Conservation (phyloP, 2,113 vertebrate species). For the Boulengeromyrus knoepffleri region DNA sequence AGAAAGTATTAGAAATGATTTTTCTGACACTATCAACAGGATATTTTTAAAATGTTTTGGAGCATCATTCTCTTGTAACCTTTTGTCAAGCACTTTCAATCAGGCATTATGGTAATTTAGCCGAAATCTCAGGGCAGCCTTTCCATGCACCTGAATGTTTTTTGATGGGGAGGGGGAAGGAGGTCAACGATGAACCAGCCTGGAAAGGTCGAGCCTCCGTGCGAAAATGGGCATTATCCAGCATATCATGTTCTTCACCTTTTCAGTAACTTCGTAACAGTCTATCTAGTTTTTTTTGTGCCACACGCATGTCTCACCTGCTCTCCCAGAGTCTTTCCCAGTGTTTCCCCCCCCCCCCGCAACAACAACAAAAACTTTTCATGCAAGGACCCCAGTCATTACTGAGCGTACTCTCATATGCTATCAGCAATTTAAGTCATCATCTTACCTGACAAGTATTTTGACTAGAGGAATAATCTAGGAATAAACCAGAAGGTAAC, state of each 20-base stretch:
- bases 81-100: not conserved
- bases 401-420: not conserved
- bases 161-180: not conserved
- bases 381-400: not conserved
- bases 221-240: not conserved
- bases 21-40: not conserved
- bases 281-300: not conserved
- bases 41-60: not conserved
- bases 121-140: not conserved
- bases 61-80: not conserved
- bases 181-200: not conserved
- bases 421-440: not conserved
- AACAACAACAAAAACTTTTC: not conserved
- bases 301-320: not conserved
- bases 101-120: not conserved
- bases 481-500: not conserved
- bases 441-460: not conserved
- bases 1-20: not conserved
- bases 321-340: not conserved
- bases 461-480: not conserved
- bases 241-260: not conserved
- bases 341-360: not conserved
- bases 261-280: not conserved
- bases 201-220: not conserved
- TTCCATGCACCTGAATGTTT: not conserved